Evolutionary conservation across 37 sponge, comb jelly and placozoan species (phyloP).

Genomic region (Agelas oroides): DNA sequence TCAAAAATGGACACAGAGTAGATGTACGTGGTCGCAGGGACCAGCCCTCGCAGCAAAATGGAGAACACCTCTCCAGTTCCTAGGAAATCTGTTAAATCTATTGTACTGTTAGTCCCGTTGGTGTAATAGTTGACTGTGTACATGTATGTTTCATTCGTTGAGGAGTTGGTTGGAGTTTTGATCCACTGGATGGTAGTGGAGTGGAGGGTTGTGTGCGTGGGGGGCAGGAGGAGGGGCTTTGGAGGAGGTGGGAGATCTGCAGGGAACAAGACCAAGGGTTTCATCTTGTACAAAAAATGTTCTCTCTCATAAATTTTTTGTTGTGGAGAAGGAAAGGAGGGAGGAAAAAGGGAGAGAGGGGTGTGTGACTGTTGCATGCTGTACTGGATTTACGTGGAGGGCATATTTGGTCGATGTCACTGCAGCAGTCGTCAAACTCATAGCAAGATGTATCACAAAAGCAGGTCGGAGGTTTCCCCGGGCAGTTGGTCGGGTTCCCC

Average conservation of each 20-base stretch:
- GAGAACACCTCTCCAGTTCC: background rate
- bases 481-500: background rate
- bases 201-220: background rate
- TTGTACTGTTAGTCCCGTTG: background rate
- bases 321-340: too few species aligned
- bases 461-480: conserved; percentile 29
- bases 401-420: conserved; percentile 37
- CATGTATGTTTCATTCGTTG: background rate
- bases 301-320: too few species aligned
- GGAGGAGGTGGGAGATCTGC: background rate
- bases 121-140: background rate
- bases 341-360: too few species aligned
- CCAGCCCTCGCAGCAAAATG: background rate
- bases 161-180: background rate
- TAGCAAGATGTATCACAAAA: conserved; percentile 55
- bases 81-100: background rate
- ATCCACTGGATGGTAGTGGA: background rate
- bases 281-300: background rate
- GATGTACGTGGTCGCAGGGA: background rate
- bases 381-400: background rate
- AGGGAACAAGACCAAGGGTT: background rate
- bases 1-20: background rate
- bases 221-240: background rate
- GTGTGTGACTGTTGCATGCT: too few species aligned
- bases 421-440: conserved; percentile 52